Evolutionary conservation across 1,140 invertebrate species (phyloP).

Genomic region (Mycetomoellerius zeteki): DNA sequence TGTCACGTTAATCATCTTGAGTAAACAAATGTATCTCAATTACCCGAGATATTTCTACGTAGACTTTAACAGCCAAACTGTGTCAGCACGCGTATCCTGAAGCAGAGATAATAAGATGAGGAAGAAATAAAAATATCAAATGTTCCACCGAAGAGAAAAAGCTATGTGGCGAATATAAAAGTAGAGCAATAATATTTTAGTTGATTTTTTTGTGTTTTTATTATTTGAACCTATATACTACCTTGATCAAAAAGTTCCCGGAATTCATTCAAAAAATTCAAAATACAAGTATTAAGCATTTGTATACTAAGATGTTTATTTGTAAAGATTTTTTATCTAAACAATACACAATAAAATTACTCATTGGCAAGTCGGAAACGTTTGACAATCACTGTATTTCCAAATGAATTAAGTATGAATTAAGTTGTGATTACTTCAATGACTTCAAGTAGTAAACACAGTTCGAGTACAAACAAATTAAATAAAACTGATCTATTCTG

Average conservation of each 20-base stretch:
- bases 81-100: not conserved
- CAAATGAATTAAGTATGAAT: too few relatives aligned
- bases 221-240: too few relatives aligned
- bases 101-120: not conserved
- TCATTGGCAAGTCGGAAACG: too few relatives aligned
- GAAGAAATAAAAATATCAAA: not conserved
- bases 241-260: too few relatives aligned
- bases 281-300: too few relatives aligned
- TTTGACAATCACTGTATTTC: not conserved
- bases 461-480: not conserved
- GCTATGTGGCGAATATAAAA: not conserved
- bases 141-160: not conserved
- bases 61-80: not conserved
- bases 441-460: not conserved
- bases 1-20: not conserved
- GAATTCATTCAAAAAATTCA: too few relatives aligned
- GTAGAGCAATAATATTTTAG: not conserved
- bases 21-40: not conserved
- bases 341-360: too few relatives aligned
- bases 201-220: not conserved
- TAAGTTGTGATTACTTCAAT: not conserved
- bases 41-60: not conserved
- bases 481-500: not conserved
- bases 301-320: too few relatives aligned
- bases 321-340: too few relatives aligned